Percentiles rank a stretch among this genome's conserved stretches.
These are phyloP conservation scores for Poecilia picta DNA, from an alignment of 2,797 vertebrate genomes.

Conservation along the genomic window DNA sequence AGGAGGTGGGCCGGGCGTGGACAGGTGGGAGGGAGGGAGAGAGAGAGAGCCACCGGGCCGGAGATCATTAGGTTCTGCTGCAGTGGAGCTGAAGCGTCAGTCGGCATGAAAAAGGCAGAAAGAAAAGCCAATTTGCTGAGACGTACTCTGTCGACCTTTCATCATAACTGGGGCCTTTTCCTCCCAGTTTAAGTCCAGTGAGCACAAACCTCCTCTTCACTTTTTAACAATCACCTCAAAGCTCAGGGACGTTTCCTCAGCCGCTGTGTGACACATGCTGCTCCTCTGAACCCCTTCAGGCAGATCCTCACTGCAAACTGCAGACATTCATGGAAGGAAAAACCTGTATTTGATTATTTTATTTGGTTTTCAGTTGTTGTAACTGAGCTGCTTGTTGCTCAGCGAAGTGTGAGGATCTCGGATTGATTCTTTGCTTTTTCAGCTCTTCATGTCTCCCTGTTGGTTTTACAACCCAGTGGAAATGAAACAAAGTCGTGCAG, in stretches of 20 bases:
- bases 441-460: slow-evolving; percentile 21
- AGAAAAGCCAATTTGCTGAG: slow-evolving; percentile 72
- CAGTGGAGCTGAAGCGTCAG: slow-evolving; percentile 49
- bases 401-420: slow-evolving; percentile 88
- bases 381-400: slow-evolving; percentile 89
- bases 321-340: too few relatives aligned
- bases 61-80: slow-evolving; percentile 65
- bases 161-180: slow-evolving; percentile 64
- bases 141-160: slow-evolving; percentile 68
- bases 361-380: slow-evolving; percentile 76
- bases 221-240: slow-evolving; percentile 77
- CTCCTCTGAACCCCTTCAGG: slow-evolving; percentile 32
- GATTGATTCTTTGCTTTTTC: slow-evolving; percentile 51
- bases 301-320: background rate
- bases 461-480: slow-evolving; percentile 58
- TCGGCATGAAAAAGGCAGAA: slow-evolving; percentile 19
- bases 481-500: slow-evolving; percentile 75
- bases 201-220: slow-evolving; percentile 67
- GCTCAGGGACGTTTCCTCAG: slow-evolving; percentile 79
- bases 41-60: slow-evolving; percentile 49
- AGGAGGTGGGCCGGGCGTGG: slow-evolving; percentile 16
- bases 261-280: slow-evolving; percentile 85
- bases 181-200: slow-evolving; percentile 72
- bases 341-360: background rate
- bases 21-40: slow-evolving; percentile 39